Base-by-base conservation (phyloP, 1,140 invertebrate species). In the Polypedilum vanderplanki region DNA sequence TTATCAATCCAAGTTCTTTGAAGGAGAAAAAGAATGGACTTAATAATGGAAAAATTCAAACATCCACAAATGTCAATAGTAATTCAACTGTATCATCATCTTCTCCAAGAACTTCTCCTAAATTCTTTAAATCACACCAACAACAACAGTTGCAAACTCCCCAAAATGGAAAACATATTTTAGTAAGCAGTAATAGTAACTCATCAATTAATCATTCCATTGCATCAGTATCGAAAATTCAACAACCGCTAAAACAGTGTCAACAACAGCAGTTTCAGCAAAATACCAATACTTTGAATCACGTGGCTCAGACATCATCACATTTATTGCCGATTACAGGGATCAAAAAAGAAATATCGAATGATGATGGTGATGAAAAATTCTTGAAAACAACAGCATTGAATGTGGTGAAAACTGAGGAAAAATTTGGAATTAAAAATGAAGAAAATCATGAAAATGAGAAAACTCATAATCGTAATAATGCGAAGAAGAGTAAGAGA, bases 161-260 rank as follows among this genome's bases (percentile, higher is more conserved):
- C 2, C 24, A 33, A 33, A 33, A 33, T 33, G 24, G 24, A 33
- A 33, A 33, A 33, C 24, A 33, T 33, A 33, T 5, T 33, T 33
- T 33, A 33, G 24, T 33, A 33, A 33, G 24, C 24, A 33, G 24
- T 33, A 33, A 33, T 33, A 33, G 18, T 70, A 70, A 70, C 9
- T 70, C 17, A n/a, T 18, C 65, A 70, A 9, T n/a, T 12, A 57
- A 57, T 57, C 65, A 70, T 70, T 70, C 65, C 65, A 70, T 18
- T 20, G 65, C 18, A 70, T 18, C 65, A 70, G 65, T 70, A 70
- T 70, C 65, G 18, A 18, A 67, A 67, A 12, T 57, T 12, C 10
- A 12, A 8, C 46, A 12, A 57, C 10, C 46, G 10, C 46, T 17
- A 57, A 10, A 18, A 67, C n/a, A 67, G n/a, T 7, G 17, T 67